These are phyloP conservation scores for Bryconaethiops microstoma DNA, from an alignment of 2,797 vertebrate species.

Conservation along the genomic window DNA sequence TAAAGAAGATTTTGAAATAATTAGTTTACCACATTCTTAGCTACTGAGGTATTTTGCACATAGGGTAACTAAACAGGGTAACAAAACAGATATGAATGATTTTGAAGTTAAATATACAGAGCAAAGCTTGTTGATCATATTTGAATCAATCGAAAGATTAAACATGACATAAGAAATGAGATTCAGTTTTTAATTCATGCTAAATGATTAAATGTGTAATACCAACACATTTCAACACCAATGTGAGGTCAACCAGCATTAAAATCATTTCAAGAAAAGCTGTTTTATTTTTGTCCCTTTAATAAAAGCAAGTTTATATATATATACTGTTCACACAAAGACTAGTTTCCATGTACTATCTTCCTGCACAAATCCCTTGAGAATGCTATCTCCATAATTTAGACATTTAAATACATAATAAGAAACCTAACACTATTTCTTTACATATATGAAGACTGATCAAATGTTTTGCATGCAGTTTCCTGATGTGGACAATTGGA, in stretches of 20 bases:
- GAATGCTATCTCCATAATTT: not conserved
- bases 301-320: not conserved
- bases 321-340: not conserved
- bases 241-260: not conserved
- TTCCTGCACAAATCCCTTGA: not conserved
- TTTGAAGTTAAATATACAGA: not conserved
- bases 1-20: constrained; percentile 11
- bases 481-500: not conserved
- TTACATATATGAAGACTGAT: not conserved
- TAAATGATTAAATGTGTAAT: not conserved
- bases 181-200: not conserved
- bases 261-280: not conserved
- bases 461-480: not conserved
- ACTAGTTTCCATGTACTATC: not conserved
- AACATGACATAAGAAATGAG: not conserved
- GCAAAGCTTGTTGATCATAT: not conserved
- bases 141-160: not conserved
- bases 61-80: not conserved
- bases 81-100: not conserved
- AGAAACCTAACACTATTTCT: not conserved
- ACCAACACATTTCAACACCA: not conserved
- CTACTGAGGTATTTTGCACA: not conserved
- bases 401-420: not conserved
- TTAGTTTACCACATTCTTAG: not conserved
- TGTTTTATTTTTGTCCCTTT: not conserved